phyloP scores from a whole-genome alignment of 2,797 vertebrate genomes.

The Oreochromis mossambicus region DNA sequence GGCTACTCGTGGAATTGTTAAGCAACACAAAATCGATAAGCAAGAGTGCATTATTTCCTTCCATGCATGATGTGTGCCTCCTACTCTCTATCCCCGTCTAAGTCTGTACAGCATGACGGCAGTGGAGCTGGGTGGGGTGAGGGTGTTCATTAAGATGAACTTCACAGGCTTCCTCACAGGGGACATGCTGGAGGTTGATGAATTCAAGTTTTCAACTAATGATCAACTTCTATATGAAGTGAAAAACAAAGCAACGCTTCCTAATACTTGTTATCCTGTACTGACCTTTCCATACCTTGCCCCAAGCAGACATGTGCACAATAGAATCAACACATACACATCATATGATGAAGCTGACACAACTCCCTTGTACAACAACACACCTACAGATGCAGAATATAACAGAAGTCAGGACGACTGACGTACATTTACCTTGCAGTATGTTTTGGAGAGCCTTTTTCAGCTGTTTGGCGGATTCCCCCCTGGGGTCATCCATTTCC shows the following conservation, averaged over 20 bases:
- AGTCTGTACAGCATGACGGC: constrained; percentile 12
- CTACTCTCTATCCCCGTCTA: constrained; percentile 39
- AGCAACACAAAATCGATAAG: constrained; percentile 71
- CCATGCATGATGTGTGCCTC: constrained; percentile 50
- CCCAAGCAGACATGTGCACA: constrained; percentile 14
- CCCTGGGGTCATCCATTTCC: constrained; percentile 65
- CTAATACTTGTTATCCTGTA: constrained; percentile 59
- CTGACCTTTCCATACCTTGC: constrained; percentile 63
- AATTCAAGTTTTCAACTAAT: constrained; percentile 72
- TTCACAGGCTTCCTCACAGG: constrained; percentile 65
- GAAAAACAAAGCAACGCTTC: constrained; percentile 63
- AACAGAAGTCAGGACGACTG: constrained; percentile 14
- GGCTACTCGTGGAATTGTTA: constrained; percentile 68
- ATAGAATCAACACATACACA: background rate
- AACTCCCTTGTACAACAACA: background rate
- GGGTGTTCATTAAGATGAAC: constrained; percentile 69
- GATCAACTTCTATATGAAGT: constrained; percentile 70
- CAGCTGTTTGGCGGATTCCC: constrained; percentile 58
- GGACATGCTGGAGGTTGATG: constrained; percentile 67
- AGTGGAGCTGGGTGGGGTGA: background rate
- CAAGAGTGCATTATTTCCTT: constrained; percentile 52
- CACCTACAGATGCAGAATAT: background rate
- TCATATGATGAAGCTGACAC: background rate
- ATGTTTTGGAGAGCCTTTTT: constrained; percentile 41
- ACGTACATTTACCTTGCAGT: constrained; percentile 29